A percentile compares a stretch with the other conserved stretches of the same genome.
Conservation (phyloP, 92 coral and sea anemone genomes). For the Umimayanthus chanpuru region DNA sequence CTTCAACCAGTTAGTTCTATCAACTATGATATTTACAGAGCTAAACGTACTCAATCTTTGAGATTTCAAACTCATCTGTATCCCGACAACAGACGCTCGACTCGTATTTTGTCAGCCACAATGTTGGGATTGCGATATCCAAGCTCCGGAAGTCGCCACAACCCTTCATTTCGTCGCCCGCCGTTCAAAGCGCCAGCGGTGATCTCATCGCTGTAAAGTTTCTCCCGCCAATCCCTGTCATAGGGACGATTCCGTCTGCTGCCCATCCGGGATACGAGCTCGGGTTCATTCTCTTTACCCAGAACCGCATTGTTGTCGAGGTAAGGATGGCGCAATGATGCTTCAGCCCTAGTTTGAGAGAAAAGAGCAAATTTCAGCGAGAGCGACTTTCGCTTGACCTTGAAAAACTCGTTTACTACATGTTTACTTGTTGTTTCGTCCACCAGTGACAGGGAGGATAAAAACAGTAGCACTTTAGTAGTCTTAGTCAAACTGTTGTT, state of each 20-base stretch:
- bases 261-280: slow-evolving; percentile 10
- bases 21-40: too few species aligned
- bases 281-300: slow-evolving; percentile 39
- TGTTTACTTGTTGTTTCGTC: too few species aligned
- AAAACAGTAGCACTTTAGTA: too few species aligned
- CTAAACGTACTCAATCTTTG: not conserved
- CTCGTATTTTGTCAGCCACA: slow-evolving; percentile 64
- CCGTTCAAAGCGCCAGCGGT: slow-evolving; percentile 32
- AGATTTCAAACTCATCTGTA: slow-evolving; percentile 62
- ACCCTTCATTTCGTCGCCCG: slow-evolving; percentile 47
- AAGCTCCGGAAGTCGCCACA: slow-evolving; percentile 61
- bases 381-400: not conserved
- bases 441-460: too few species aligned
- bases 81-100: slow-evolving; percentile 65
- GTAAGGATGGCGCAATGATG: slow-evolving; percentile 29
- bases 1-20: too few species aligned
- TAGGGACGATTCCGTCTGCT: slow-evolving; percentile 48
- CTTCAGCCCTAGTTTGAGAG: slow-evolving; percentile 21
- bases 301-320: not conserved
- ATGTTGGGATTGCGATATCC: slow-evolving; percentile 74
- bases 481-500: too few species aligned
- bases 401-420: too few species aligned
- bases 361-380: not conserved
- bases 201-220: slow-evolving; percentile 40
- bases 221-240: slow-evolving; percentile 53